Evolutionary conservation across 1,140 invertebrate species (phyloP).

Genomic region (Drosophila kohkoa): DNA sequence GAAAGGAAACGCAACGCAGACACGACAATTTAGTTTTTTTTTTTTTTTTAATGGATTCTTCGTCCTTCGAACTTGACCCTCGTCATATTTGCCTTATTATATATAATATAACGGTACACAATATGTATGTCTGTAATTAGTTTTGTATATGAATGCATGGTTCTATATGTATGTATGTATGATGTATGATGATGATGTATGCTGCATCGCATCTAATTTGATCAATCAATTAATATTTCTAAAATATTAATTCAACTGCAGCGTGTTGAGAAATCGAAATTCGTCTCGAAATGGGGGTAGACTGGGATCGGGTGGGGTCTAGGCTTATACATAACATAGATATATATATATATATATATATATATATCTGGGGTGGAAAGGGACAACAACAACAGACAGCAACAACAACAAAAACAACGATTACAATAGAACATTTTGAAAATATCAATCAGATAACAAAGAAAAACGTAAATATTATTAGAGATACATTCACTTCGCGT

Average conservation of each 20-base stretch:
- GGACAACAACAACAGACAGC: constrained; percentile 35
- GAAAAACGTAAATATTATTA: constrained; percentile 16
- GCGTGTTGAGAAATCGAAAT: constrained; percentile 1
- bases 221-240: constrained; percentile 30
- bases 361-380: constrained; percentile 4
- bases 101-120: constrained; percentile 67
- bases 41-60: constrained; percentile 12
- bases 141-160: constrained; percentile 25
- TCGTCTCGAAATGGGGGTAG: constrained; percentile 29
- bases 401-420: constrained; percentile 52
- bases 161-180: constrained; percentile 8
- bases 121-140: constrained; percentile 49
- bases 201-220: constrained; percentile 12
- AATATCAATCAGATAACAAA: constrained; percentile 21
- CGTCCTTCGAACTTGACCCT: constrained; percentile 48
- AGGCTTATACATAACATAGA: background rate
- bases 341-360: too few relatives aligned
- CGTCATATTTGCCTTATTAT: constrained; percentile 80
- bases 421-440: constrained; percentile 44
- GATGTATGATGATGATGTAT: constrained; percentile 5
- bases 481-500: constrained; percentile 7
- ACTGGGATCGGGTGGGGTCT: background rate
- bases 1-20: constrained; percentile 25
- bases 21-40: constrained; percentile 5
- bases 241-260: constrained; percentile 35